Evolutionary conservation across 2,888 invertebrate species (phyloP).

Genomic region (Ecdyonurus torrentis): DNA sequence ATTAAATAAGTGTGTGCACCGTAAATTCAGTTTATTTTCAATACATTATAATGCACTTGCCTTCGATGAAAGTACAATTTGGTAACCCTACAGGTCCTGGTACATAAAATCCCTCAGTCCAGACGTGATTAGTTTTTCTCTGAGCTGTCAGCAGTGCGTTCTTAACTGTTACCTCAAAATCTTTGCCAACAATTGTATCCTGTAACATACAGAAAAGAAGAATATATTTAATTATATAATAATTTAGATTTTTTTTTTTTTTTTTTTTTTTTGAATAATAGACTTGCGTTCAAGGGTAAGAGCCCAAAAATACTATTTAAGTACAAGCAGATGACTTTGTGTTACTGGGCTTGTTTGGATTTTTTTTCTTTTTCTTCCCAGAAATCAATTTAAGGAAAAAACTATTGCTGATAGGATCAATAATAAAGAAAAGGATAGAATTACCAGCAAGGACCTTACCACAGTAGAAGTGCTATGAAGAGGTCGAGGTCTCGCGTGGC

Average conservation of each 20-base stretch:
- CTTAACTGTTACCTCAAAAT: background rate
- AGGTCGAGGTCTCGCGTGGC: too few species aligned
- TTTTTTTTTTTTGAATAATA: too few species aligned
- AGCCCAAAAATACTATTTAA: too few species aligned
- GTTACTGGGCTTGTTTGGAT: too few species aligned
- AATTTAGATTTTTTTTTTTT: background rate
- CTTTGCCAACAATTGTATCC: background rate
- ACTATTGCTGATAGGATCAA: too few species aligned
- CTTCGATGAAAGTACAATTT: background rate
- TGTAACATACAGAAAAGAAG: background rate
- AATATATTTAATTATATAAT: background rate
- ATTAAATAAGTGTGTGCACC: too few species aligned
- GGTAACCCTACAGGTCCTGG: background rate
- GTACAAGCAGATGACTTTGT: too few species aligned
- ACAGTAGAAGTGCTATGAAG: too few species aligned
- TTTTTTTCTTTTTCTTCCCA: background rate
- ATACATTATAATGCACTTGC: background rate
- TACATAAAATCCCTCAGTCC: background rate
- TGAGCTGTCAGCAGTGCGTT: background rate
- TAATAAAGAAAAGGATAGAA: too few species aligned
- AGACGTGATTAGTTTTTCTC: background rate
- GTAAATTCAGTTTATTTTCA: too few species aligned
- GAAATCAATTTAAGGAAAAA: background rate
- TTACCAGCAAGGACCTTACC: too few species aligned
- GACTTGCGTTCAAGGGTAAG: too few species aligned